These are phyloP conservation scores for Conops quadrifasciatus DNA, from an alignment of 2,888 invertebrate species.

Conservation along the genomic window DNA sequence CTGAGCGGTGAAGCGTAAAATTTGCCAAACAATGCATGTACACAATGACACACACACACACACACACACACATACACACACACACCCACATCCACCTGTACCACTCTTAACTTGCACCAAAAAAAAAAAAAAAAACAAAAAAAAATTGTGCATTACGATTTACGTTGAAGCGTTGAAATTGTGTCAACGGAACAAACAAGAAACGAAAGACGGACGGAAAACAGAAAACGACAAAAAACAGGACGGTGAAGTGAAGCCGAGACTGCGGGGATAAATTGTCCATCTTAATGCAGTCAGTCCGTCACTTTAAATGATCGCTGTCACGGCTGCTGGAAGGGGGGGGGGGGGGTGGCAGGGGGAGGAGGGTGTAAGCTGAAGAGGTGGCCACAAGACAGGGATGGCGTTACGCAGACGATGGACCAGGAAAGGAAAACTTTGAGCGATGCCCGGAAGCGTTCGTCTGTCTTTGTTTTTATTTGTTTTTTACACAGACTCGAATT, in stretches of 20 bases:
- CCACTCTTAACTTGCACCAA: too few relatives aligned
- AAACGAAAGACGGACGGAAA: background rate
- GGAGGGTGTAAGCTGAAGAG: too few relatives aligned
- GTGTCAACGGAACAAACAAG: constrained; percentile 9
- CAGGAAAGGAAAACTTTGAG: background rate
- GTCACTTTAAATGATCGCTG: background rate
- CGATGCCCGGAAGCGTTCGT: constrained; percentile 9
- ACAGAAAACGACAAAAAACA: background rate
- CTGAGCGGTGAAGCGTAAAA: too few relatives aligned
- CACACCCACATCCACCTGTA: too few relatives aligned
- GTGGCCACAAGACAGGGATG: too few relatives aligned
- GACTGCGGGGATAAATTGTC: background rate
- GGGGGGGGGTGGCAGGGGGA: too few relatives aligned
- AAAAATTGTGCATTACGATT: background rate
- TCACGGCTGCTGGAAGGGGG: too few relatives aligned
- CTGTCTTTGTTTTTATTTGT: background rate
- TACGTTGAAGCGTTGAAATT: constrained; percentile 2
- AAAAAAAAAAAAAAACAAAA: background rate
- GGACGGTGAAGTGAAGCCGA: background rate
- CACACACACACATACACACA: too few relatives aligned
- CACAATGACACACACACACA: too few relatives aligned
- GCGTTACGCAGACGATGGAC: background rate
- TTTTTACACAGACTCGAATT: background rate
- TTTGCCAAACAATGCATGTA: too few relatives aligned
- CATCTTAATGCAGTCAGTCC: constrained; percentile 2